These are phyloP conservation scores for Clanis bilineata DNA, from an alignment of 2,888 invertebrate species.

Conservation along the genomic window DNA sequence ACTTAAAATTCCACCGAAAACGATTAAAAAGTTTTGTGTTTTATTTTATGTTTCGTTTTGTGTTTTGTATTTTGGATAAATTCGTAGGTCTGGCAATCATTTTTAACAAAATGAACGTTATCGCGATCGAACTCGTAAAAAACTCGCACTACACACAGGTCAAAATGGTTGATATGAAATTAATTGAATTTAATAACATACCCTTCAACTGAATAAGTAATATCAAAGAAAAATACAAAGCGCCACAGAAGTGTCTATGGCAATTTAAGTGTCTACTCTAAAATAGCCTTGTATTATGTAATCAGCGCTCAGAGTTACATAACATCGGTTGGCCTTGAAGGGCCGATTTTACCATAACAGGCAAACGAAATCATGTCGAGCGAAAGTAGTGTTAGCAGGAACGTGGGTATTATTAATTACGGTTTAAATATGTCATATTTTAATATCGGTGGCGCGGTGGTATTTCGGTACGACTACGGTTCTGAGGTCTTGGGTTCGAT, in stretches of 20 bases:
- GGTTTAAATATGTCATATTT: not conserved
- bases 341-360: constrained; percentile 12
- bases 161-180: too few relatives aligned
- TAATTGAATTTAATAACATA: not conserved
- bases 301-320: constrained; percentile 32
- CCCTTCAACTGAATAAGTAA: not conserved
- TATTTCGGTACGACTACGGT: too few relatives aligned
- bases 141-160: too few relatives aligned
- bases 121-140: too few relatives aligned
- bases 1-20: too few relatives aligned
- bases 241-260: not conserved
- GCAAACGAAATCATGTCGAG: constrained; percentile 1
- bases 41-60: too few relatives aligned
- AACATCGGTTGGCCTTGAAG: constrained; percentile 31
- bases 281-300: constrained; percentile 32
- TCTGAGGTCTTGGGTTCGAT: too few relatives aligned
- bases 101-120: too few relatives aligned
- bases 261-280: constrained; percentile 14
- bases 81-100: too few relatives aligned
- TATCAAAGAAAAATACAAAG: not conserved
- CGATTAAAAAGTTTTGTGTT: too few relatives aligned
- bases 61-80: too few relatives aligned
- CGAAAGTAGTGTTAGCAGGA: not conserved
- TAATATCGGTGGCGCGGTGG: too few relatives aligned
- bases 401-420: not conserved